Evolutionary conservation across 2,888 invertebrate genomes (phyloP), one percentile per base, ranked within the genome.

Genomic region (Apotomis capreana): DNA sequence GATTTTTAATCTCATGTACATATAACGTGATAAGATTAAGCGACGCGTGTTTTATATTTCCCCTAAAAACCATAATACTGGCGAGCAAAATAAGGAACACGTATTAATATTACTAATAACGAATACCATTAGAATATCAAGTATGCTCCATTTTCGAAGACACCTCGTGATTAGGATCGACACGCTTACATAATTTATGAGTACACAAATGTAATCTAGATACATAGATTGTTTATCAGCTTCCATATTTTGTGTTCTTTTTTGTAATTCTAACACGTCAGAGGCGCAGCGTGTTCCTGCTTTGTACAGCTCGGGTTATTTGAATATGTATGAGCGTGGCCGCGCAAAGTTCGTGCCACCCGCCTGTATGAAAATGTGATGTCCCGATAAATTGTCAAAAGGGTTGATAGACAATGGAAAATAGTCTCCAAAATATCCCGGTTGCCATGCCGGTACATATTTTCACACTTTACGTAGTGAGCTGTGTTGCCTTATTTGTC

Each of bases 331-430:
- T 91, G 91, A 92, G 88, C 78, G 83, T 82, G 84, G 80, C 78
- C 84, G 80, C 84, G 81, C 81, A 78, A 78, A 83, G 86, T 85
- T 84, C 88, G 87, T 87, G 87, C 86, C 84, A 83, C 84, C 83
- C 84, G 88, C 87, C 81, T 88, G 84, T 90, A 91, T 90, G 90
- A 91, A 91, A 91, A 90, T 91, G 89, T 90, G 90, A 91, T 89
- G 90, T 87, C 83, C 90, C 90, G 91, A 92, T 91, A 92, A 92
- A 91, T 91, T 91, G 92, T 89, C 91, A 91, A 90, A 91, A 89
- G 90, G 90, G 87, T 89, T 89, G 89, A 90, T 90, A 88, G 87
- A 85, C 87, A 86, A 85, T 87, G 88, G 86, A 87, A 87, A 89
- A 89, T 87, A 84, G 86, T 85, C 83, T 82, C 83, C 83, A 81